Evolutionary conservation across 2,113 vertebrate genomes (phyloP).

Genomic region (Hemiprocne comata): DNA sequence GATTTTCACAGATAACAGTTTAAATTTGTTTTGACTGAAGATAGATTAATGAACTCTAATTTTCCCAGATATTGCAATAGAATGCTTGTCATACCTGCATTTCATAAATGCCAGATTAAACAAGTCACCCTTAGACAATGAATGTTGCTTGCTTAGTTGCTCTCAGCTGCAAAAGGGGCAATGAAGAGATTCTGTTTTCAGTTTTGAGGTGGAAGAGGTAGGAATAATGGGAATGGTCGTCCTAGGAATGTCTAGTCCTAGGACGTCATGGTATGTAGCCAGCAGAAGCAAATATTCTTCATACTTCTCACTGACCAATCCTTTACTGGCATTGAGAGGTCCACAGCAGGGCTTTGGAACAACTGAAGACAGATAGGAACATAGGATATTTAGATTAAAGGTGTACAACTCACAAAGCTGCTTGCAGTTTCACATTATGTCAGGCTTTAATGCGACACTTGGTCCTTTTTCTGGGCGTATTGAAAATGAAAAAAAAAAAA

Average conservation of each 20-base stretch:
- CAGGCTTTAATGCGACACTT: neutral
- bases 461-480: neutral
- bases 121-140: neutral
- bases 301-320: neutral
- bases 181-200: neutral
- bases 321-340: neutral
- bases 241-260: too few relatives aligned
- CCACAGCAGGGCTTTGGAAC: neutral
- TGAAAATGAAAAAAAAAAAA: neutral
- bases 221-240: neutral
- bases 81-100: conserved; percentile 27
- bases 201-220: neutral
- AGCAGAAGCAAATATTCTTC: neutral
- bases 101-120: conserved; percentile 28
- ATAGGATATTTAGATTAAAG: neutral
- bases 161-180: neutral
- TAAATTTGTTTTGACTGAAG: conserved; percentile 52
- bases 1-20: conserved; percentile 26
- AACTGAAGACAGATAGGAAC: neutral
- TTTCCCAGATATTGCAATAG: neutral
- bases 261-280: neutral
- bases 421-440: neutral
- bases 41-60: conserved; percentile 32
- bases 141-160: neutral
- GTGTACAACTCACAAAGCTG: neutral